Conservation (phyloP, 2,113 vertebrate species). For the Pampusana beccarii region DNA sequence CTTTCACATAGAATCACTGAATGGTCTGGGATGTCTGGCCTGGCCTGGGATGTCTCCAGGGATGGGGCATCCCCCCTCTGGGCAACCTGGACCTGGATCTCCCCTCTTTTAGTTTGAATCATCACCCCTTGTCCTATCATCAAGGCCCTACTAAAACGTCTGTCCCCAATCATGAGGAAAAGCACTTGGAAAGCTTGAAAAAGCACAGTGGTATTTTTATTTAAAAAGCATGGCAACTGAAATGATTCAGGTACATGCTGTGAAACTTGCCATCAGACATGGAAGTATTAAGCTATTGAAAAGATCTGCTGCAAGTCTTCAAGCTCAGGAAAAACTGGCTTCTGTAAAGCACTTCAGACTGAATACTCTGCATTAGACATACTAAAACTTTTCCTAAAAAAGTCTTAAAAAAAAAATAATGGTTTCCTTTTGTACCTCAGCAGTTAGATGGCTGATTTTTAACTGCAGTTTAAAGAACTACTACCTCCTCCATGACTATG, state of each 20-base stretch:
- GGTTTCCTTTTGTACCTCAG: neutral
- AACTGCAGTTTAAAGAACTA: neutral
- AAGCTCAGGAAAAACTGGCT: neutral
- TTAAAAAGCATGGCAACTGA: neutral
- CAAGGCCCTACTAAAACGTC: neutral
- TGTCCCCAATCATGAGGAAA: neutral
- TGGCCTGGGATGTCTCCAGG: too few species aligned
- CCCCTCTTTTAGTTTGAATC: neutral
- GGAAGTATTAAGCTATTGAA: neutral
- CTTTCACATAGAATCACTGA: neutral
- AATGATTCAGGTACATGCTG: neutral
- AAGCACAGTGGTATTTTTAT: neutral
- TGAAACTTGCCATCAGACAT: neutral
- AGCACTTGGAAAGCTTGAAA: neutral
- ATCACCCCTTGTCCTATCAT: neutral
- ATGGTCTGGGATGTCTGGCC: neutral
- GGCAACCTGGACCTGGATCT: neutral
- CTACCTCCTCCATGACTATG: neutral
- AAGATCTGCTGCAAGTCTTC: neutral
- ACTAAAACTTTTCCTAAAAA: neutral
- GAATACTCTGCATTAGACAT: neutral
- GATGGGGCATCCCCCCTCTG: too few species aligned
- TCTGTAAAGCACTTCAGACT: neutral
- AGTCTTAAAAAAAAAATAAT: neutral
- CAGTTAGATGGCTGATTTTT: neutral